Evolutionary conservation across 2,888 invertebrate species (phyloP), one percentile per base, ranked within the genome.

Genomic region (Hypomecis atomaria): DNA sequence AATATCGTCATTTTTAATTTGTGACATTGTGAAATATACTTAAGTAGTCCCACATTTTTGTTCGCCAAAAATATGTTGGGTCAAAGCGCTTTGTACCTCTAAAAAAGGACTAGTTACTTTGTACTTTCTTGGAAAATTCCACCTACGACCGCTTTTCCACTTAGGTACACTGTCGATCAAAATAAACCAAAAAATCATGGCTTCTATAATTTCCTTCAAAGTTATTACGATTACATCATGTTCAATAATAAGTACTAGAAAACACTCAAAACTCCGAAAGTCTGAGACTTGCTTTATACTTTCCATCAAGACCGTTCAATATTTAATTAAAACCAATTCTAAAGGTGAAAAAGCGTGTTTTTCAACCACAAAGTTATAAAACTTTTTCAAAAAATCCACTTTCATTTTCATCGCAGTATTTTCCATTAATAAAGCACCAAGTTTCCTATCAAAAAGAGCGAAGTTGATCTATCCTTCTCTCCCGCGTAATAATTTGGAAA

Each of bases 391-490:
- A 61, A 55, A 55, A 48, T 54, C 37, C 47, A 54, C 60, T 60
- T 61, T 54, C 36, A 33, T 43, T 54, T 60, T 61, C 48, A 58
- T 49, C 58, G 43, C 42, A 36, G 49, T 43, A 43, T 50, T 58
- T 58, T 49, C 42, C 49, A 49, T 58, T 42, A 48, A 48, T 47
- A 48, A 40, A 47, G 49, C 36, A 42, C 23, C 43, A 57, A 57
- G 57, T 37, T 58, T 49, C 36, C 11, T 43, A 55, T 55, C 38
- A 60, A 48, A 61, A 48, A 55, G 36, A 61, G 42, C n/a, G 36
- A 54, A 61, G 33, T 61, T 44, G 23, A 61, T 55, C 55, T 49
- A 55, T 61, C 43, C 55, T 43, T 54, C 40, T 42, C 54, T 37
- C n/a, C 49, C 38, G 36, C 48, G 11, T 55, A 36, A 55, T 60